Percentiles rank a stretch among this genome's conserved stretches.
Conservation (phyloP, 2,113 vertebrate genomes). For the Epinephelus cyanopodus region DNA sequence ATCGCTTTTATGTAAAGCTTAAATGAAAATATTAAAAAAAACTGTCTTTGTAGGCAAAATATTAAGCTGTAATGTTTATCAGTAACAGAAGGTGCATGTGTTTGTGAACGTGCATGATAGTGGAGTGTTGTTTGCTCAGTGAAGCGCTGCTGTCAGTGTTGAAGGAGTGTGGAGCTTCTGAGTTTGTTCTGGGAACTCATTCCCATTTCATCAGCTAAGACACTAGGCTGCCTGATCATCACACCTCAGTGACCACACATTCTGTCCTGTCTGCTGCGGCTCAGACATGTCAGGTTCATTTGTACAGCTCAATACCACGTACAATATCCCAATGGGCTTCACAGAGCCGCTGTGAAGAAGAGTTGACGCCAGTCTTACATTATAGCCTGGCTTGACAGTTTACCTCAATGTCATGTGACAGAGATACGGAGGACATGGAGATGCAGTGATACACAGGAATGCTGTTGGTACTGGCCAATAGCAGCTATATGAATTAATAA, state of each 20-base stretch:
- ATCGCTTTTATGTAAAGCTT: not conserved
- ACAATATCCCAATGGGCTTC: constrained; percentile 12
- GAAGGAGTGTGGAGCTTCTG: constrained; percentile 27
- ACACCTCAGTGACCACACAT: constrained; percentile 67
- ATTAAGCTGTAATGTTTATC: constrained; percentile 29
- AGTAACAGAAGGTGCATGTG: constrained; percentile 7
- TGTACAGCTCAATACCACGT: constrained; percentile 40
- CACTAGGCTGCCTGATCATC: constrained; percentile 46
- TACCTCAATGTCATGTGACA: constrained; percentile 16
- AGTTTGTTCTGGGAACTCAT: constrained; percentile 48
- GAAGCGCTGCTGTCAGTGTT: constrained; percentile 24
- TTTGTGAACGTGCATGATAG: constrained; percentile 4
- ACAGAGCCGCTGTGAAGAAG: not conserved
- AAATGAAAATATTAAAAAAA: constrained; percentile 13
- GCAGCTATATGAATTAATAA: not conserved
- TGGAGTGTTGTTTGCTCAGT: constrained; percentile 49
- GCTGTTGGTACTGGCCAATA: not conserved
- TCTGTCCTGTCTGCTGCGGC: constrained; percentile 41
- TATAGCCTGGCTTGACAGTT: constrained; percentile 11
- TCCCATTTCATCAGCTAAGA: constrained; percentile 51
- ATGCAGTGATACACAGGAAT: not conserved
- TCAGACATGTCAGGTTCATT: constrained; percentile 49
- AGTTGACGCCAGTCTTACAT: constrained; percentile 4
- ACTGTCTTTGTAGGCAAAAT: constrained; percentile 14
- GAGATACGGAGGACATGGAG: not conserved